phyloP scores from a whole-genome alignment of 2,113 vertebrate species.

The Dicerorhinus sumatrensis region DNA sequence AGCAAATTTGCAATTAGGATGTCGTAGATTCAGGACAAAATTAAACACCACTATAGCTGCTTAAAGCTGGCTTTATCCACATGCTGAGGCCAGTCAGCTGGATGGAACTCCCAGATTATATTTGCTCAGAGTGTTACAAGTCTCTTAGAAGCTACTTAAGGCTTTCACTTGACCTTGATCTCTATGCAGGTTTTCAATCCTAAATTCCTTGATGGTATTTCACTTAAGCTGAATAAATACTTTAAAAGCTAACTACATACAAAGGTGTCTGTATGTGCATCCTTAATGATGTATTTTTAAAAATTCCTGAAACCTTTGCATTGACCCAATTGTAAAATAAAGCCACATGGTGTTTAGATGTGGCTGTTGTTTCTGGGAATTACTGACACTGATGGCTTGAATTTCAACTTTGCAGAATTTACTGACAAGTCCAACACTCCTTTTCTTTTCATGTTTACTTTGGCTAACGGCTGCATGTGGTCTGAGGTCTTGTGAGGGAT shows the following conservation, averaged over 20 bases:
- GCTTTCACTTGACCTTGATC: constrained; percentile 53
- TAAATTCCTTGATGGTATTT: constrained; percentile 25
- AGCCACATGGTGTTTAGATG: not conserved
- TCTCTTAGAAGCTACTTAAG: constrained; percentile 3
- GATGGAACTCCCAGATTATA: not conserved
- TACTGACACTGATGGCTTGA: not conserved
- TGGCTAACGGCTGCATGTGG: constrained; percentile 49
- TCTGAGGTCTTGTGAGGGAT: constrained; percentile 60
- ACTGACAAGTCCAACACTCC: not conserved
- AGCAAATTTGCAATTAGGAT: not conserved
- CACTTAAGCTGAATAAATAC: not conserved
- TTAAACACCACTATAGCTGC: not conserved
- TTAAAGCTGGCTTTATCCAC: not conserved
- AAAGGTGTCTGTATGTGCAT: not conserved
- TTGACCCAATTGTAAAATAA: not conserved
- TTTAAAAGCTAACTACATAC: not conserved
- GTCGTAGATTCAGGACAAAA: not conserved
- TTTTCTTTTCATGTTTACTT: constrained; percentile 45
- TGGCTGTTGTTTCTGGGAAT: constrained; percentile 37
- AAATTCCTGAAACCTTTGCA: not conserved
- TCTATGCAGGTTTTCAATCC: not conserved
- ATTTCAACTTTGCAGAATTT: constrained; percentile 30
- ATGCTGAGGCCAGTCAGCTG: not conserved
- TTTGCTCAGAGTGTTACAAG: not conserved
- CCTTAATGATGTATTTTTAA: not conserved